Percentiles rank a stretch among this genome's conserved stretches.
Conservation (phyloP, 2,888 invertebrate genomes). For the Lycophotia porphyrea region DNA sequence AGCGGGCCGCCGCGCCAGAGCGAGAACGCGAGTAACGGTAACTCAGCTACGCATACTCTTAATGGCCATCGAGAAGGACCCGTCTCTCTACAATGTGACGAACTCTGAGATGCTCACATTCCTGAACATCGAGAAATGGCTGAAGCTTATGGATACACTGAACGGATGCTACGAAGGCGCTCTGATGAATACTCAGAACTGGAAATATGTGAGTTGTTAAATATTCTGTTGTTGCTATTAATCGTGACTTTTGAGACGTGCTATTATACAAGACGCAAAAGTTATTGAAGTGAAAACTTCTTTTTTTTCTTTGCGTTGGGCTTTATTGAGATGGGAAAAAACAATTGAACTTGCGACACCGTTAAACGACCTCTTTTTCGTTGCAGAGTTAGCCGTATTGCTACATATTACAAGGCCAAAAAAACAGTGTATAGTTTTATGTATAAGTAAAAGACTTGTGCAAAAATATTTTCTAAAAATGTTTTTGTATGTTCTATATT, state of each 20-base stretch:
- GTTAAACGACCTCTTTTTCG: no score
- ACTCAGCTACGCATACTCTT: slow-evolving; percentile 38
- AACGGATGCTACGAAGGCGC: slow-evolving; percentile 38
- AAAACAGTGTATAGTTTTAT: no score
- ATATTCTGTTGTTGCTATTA: not conserved
- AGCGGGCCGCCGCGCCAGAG: not conserved
- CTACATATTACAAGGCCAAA: no score
- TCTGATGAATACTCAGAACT: slow-evolving; percentile 10
- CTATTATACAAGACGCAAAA: not conserved
- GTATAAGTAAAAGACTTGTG: no score
- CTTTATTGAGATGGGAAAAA: no score
- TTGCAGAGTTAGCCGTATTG: no score
- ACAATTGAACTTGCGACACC: no score
- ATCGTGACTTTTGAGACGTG: not conserved
- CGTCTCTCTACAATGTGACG: slow-evolving; percentile 32
- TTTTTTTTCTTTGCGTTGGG: not conserved
- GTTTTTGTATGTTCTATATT: no score
- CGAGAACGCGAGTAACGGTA: slow-evolving; percentile 24
- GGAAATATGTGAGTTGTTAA: slow-evolving; percentile 51
- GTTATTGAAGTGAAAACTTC: no score
- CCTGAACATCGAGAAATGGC: slow-evolving; percentile 45
- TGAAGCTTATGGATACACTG: slow-evolving; percentile 17
- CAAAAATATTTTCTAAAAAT: no score
- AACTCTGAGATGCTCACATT: slow-evolving; percentile 40
- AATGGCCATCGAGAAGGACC: slow-evolving; percentile 37